Base-by-base conservation (phyloP, 1,140 invertebrate genomes). In the Papilio machaon region DNA sequence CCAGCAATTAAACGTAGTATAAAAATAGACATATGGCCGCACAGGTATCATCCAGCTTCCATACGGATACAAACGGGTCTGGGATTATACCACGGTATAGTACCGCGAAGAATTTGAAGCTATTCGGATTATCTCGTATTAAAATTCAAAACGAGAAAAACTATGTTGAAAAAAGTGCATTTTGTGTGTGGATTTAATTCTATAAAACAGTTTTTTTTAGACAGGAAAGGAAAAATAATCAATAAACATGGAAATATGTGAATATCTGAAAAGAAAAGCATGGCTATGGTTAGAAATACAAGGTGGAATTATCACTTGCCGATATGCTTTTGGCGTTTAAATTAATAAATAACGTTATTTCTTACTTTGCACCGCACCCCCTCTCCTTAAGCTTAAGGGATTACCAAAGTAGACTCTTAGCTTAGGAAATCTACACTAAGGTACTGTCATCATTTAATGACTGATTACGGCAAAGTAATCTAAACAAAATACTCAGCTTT, bases 1-100 rank as follows among this genome's bases (percentile, higher is more conserved):
- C 74, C 74, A 76, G 17, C 9, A 47, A 46, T n/a, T 30, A 49
- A 49, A 75, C 23, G 38, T 74, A 47, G 73, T 47, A 52, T 76
- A 49, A 76, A 76, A 76, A 76, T 76, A 76, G 46, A 76, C n/a
- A 76, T 52, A 49, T 75, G 2, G 11, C 13, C 64, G 0, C 23
- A 70, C 30, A 70, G 13, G 64, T 70, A 49, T 23, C 47, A 76
- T 76, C 47, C 46, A 76, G 19, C 74, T 76, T 19, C 43, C 19
- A 76, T 76, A 76, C 11, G 19, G 19, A 73, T 47, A 76, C 19
- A 76, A 76, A 76, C 74, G 43, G 47, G 74, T 76, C 43, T 76
- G 52, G 19, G 23, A 76, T 76, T 76, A 76, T 47, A 52, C 13
- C 74, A 13, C 43, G 46, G 74, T 23, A 8, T 49, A 75, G 9